A percentile compares a stretch with the other conserved stretches of the same genome.
phyloP scores from a whole-genome alignment of 2,888 invertebrate genomes.

The Tetramorium bicarinatum region DNA sequence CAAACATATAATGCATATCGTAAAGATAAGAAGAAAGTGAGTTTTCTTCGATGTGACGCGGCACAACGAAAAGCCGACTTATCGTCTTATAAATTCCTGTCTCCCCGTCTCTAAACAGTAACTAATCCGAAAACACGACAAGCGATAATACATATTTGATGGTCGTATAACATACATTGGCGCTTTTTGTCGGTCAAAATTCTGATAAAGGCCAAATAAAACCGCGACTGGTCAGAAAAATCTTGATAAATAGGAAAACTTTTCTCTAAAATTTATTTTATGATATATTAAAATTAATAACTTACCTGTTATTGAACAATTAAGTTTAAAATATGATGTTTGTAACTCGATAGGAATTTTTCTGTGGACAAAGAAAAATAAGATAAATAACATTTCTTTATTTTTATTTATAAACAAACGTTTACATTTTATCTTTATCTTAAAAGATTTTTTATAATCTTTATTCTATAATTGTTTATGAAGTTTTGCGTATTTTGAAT shows the following conservation, averaged over 20 bases:
- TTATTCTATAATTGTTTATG: neutral
- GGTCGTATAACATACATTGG: constrained; percentile 59
- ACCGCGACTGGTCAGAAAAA: constrained; percentile 75
- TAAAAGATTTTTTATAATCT: neutral
- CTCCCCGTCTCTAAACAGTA: constrained; percentile 76
- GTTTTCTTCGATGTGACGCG: neutral
- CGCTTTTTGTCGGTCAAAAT: constrained; percentile 55
- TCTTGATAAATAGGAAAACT: constrained; percentile 60
- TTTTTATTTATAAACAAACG: neutral
- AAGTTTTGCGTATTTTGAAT: neutral
- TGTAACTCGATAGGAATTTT: neutral
- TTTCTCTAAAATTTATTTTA: constrained; percentile 26
- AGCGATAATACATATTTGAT: constrained; percentile 70
- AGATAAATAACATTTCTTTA: neutral
- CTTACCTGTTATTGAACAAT: neutral
- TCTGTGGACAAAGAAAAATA: neutral
- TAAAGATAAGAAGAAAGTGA: constrained; percentile 31
- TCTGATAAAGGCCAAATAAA: constrained; percentile 77
- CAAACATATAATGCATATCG: neutral
- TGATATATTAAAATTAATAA: constrained; percentile 13
- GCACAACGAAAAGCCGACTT: constrained; percentile 59
- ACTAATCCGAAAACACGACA: constrained; percentile 81
- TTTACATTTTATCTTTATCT: constrained; percentile 4
- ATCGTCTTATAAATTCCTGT: constrained; percentile 59
- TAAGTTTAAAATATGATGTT: neutral